Base-by-base conservation (phyloP, 2,113 vertebrate species). In the Apaloderma vittatum region DNA sequence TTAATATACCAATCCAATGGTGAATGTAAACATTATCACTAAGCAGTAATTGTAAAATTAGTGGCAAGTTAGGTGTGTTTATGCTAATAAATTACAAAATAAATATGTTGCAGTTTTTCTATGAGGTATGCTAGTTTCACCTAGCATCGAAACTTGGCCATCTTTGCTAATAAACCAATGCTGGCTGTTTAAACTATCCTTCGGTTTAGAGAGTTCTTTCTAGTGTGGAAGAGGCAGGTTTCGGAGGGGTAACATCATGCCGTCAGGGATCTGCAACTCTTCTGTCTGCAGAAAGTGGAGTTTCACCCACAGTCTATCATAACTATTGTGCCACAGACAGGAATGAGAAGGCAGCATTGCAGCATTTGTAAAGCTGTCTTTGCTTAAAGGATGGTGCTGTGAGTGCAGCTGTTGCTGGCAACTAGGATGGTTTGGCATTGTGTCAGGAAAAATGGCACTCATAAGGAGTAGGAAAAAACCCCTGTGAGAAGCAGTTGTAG, bases 321-420 rank as follows among this genome's bases (percentile, higher is more conserved):
- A 68, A 49, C 3, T 48, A 4, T 67, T 72, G 36, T 45, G 49
- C 19, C 48, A 23, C 22, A 61, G 66, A 67, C 0, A 70, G 16
- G 13, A 65, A 36, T 6, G 32, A 82, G 32, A 76, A 85, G 82
- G 24, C 63, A 83, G 37, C 30, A 29, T 5, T 36, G 29, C 4
- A 3, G 37, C 36, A 16, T 88, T 90, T 79, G 24, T 76, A 59
- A 85, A 75, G 34, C 51, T 82, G 10, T 32, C 91, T 85, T 70
- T 0, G 2, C 6, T n/a, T 76, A 34, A 46, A 68, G 37, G 26
- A 30, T 55, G 36, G 24, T 65, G 63, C 54, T 90, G 63, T 51
- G 72, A 76, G 67, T 43, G 63, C 77, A 92, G 85, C 58, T 79
- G 85, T 21, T 86, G 63, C 92, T 88, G 74, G 59, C 87, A 77